Base-by-base conservation (phyloP, 2,888 invertebrate genomes). In the Adelphocoris suturalis region DNA sequence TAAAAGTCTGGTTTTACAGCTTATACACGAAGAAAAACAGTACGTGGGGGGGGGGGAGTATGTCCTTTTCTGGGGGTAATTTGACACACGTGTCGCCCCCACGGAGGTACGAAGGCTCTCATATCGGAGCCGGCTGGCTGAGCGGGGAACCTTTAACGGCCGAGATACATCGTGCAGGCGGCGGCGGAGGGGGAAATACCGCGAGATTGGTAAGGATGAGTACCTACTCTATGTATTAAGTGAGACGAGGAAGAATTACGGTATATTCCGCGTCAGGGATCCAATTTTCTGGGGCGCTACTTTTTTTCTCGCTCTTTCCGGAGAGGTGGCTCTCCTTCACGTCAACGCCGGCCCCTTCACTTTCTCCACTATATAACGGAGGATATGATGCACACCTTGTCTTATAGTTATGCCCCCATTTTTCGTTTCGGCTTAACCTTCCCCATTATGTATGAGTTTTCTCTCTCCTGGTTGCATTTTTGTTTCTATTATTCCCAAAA, bases 151-250 rank as follows among this genome's bases (percentile, higher is more conserved):
- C 68, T 68, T 68, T 68, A 68, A 68, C 68, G 68, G 68, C 23
- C 68, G 23, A 19, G 68, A 68, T 68, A 68, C 23, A 23, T 23
- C 19, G 68, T 13, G 19, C 23, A 27, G 68, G 23, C 23, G 23
- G 68, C 9, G 68, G 68, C 7, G 68, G 57, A n/a, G 68, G 68
- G 16, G 61, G 19, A n/a, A 68, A 68, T 23, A 68, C 68, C 68
- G 68, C 68, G 68, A 68, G 68, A 68, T 68, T 68, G 68, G 68
- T 68, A 68, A 68, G 68, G 68, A 68, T 68, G 68, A 68, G 68
- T 68, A 68, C 68, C 68, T 23, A 68, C 68, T 68, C 68, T 23
- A 68, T 68, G 68, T 68, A 68, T 68, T 68, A 68, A 68, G 68
- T 68, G 68, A 68, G 68, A 68, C 68, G 68, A 68, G 68, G 27